A percentile compares a stretch with the other conserved stretches of the same genome.
Evolutionary conservation across 35 echinoderm and acorn worm genomes (phyloP).

Genomic region (Holothuria glaberrima): DNA sequence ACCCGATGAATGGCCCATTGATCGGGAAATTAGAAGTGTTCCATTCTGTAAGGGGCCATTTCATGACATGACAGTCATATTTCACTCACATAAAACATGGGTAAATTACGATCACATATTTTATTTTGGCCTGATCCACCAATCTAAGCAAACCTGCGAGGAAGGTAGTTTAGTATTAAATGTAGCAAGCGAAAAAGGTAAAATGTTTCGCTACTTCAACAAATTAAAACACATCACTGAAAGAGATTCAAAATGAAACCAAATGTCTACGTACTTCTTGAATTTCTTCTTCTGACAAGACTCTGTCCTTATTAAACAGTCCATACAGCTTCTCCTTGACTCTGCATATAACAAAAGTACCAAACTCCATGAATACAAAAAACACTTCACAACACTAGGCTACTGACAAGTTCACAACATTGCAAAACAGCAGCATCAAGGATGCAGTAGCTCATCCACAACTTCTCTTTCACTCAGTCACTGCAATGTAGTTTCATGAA

Average conservation of each 20-base stretch:
- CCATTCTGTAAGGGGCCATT: too few relatives aligned
- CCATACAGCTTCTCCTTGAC: slow-evolving; percentile 90
- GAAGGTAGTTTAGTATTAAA: too few relatives aligned
- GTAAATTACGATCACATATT: neutral
- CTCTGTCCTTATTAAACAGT: slow-evolving; percentile 66
- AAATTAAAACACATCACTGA: neutral
- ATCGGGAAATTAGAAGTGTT: too few relatives aligned
- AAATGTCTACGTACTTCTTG: slow-evolving; percentile 63
- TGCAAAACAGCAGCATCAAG: too few relatives aligned
- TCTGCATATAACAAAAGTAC: slow-evolving; percentile 17
- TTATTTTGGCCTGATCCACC: neutral
- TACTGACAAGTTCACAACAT: too few relatives aligned
- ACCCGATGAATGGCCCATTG: too few relatives aligned
- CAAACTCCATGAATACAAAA: neutral
- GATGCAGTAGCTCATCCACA: too few relatives aligned
- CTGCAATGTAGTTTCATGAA: too few relatives aligned
- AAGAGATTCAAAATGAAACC: neutral
- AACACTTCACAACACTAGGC: neutral
- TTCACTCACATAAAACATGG: neutral
- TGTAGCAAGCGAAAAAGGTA: too few relatives aligned
- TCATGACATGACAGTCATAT: too few relatives aligned
- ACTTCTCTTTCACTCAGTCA: too few relatives aligned
- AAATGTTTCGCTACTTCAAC: neutral
- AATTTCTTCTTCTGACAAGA: slow-evolving; percentile 70
- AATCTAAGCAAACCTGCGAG: too few relatives aligned